Base-by-base conservation (phyloP, 2,888 invertebrate species). In the Sarcophaga subvicina region DNA sequence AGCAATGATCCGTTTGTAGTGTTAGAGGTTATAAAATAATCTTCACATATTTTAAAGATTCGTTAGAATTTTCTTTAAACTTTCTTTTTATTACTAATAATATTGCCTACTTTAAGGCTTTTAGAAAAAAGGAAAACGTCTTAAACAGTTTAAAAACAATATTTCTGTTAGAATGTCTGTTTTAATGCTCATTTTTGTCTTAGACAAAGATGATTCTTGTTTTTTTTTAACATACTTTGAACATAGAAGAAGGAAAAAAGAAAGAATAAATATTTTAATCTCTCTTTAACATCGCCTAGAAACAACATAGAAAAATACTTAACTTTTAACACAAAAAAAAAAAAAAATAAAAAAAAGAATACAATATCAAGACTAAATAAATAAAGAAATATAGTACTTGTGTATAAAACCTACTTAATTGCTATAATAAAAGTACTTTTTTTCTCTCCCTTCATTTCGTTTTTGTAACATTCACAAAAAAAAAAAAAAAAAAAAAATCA, bases 331-430 rank as follows among this genome's bases (percentile, higher is more conserved):
- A 37, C 6, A 37, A 10, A 12, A 17, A 1, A 49, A 0, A 49
- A 14, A 49, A 14, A 54, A 54, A 14, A 54, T 4, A 54, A 54
- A 54, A 54, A 0, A 54, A 12, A 54, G 17, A 54, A 54, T 1
- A 14, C 3, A 54, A 54, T 59, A 66, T 64, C 45, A 66, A 77
- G 47, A 22, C 11, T 69, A 63, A 75, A 66, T 64, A 73, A 49
- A 78, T 20, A 73, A 27, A 79, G 20, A 73, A 64, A 75, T 27
- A 64, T 64, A 25, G 67, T n/a, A n/a, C 12, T 20, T 80, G 27
- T 27, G 20, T 70, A 83, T 49, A n/a, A 76, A 84, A 84, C 62
- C 84, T 84, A 84, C 60, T 84, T 84, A 84, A 84, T 80, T 84
- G 80, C 76, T 76, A 76, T 80, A 76, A 54, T 54, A 54, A 54